Percentiles rank a stretch among this genome's conserved stretches.
phyloP scores from a whole-genome alignment of 2,113 vertebrate genomes.

The Aplodontia rufa region DNA sequence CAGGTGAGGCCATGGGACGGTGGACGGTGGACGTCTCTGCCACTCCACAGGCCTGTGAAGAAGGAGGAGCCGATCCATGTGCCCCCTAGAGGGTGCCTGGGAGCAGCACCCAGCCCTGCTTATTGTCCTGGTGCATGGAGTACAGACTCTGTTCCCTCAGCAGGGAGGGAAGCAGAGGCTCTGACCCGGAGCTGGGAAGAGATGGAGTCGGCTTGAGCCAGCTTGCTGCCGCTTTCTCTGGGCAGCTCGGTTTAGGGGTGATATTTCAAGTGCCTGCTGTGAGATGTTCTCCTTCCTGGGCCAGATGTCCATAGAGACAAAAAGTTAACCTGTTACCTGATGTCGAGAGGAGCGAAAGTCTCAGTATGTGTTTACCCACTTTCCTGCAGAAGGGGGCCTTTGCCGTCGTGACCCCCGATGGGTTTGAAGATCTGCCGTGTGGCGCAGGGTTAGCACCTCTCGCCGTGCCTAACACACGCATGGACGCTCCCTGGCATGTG shows the following conservation, averaged over 20 bases:
- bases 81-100: too few relatives aligned
- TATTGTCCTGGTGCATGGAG: too few relatives aligned
- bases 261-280: background rate
- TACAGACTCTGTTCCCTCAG: background rate
- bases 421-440: background rate
- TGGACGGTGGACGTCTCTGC: fast-evolving
- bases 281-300: background rate
- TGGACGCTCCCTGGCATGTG: background rate
- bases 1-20: fast-evolving
- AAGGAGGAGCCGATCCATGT: background rate
- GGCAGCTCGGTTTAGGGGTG: background rate
- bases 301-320: background rate
- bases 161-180: background rate
- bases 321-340: background rate
- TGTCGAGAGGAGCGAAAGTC: background rate
- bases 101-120: background rate
- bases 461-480: fast-evolving
- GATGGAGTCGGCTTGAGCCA: background rate
- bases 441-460: background rate
- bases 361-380: background rate
- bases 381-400: background rate
- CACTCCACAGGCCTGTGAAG: background rate
- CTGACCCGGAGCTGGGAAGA: background rate
- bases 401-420: background rate
- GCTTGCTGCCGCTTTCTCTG: background rate